Evolutionary conservation across 2,888 invertebrate species (phyloP).

Genomic region (Proisotoma minuta): DNA sequence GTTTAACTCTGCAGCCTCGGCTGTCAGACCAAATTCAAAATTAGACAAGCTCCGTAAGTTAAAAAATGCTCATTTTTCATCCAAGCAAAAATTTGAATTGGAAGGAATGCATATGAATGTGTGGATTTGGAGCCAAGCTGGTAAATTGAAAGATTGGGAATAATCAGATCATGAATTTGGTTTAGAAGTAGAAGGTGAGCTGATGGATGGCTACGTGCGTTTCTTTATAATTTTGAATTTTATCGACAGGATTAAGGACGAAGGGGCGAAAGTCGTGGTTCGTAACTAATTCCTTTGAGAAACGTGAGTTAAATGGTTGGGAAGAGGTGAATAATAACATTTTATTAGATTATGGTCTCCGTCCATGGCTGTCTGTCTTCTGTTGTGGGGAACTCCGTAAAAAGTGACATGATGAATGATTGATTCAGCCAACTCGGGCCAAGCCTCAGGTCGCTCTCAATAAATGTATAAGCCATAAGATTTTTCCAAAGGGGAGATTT

Average conservation of each 20-base stretch:
- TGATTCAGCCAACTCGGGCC: background rate
- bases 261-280: slow-evolving; percentile 2
- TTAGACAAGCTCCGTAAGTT: background rate
- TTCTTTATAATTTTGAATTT: slow-evolving; percentile 26
- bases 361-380: background rate
- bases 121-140: background rate
- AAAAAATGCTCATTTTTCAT: slow-evolving; percentile 1
- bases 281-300: background rate
- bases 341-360: slow-evolving; percentile 13
- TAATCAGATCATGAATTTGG: slow-evolving; percentile 4
- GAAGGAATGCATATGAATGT: too few species aligned
- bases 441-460: background rate
- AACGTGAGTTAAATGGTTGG: background rate
- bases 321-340: slow-evolving; percentile 11
- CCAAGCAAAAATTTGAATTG: too few species aligned
- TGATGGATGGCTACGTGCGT: slow-evolving; percentile 19
- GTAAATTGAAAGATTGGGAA: slow-evolving; percentile 9
- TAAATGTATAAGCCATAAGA: slow-evolving; percentile 29
- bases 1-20: slow-evolving; percentile 26
- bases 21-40: slow-evolving; percentile 6
- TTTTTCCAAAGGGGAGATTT: slow-evolving; percentile 31
- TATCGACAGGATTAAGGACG: slow-evolving; percentile 20
- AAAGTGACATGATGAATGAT: slow-evolving; percentile 40
- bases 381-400: too few species aligned
- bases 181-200: background rate